A percentile compares a stretch with the other conserved stretches of the same genome.
These are phyloP conservation scores for Eupithecia abbreviata DNA, from an alignment of 2,888 invertebrate genomes.

Conservation along the genomic window DNA sequence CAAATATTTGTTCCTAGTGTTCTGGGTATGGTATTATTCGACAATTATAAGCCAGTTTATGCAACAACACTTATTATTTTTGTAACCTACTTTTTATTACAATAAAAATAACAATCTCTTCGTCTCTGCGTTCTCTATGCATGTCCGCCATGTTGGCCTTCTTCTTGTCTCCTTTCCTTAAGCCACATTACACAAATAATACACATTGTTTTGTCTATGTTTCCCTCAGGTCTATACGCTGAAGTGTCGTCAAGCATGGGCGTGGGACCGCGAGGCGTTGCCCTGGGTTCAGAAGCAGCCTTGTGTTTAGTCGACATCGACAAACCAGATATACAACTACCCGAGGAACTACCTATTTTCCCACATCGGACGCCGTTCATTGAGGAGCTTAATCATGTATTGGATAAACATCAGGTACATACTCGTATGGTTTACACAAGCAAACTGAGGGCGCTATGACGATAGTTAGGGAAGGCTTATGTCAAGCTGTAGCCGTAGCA, in stretches of 20 bases:
- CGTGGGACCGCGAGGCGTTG: slow-evolving; percentile 79
- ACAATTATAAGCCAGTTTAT: no score
- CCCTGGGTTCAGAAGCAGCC: slow-evolving; percentile 91
- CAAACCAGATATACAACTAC: slow-evolving; percentile 94
- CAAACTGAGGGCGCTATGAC: no score
- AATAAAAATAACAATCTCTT: no score
- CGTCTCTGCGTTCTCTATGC: no score
- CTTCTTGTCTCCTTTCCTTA: no score
- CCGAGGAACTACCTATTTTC: slow-evolving; percentile 97
- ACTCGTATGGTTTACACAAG: neutral
- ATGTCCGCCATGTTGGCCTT: neutral
- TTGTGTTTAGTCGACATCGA: slow-evolving; percentile 98
- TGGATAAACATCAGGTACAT: slow-evolving; percentile 88
- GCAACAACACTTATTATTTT: no score
- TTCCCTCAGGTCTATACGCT: slow-evolving; percentile 83
- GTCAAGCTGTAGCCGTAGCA: neutral
- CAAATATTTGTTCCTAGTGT: no score
- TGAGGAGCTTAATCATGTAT: slow-evolving; percentile 90
- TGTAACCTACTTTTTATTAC: no score
- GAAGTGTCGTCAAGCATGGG: slow-evolving; percentile 71
- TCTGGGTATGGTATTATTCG: no score
- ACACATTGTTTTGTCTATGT: neutral
- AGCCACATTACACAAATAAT: no score
- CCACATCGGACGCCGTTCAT: slow-evolving; percentile 95
- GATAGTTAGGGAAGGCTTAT: no score